These are phyloP conservation scores for Abramis brama DNA, from an alignment of 2,113 vertebrate genomes.

Conservation along the genomic window DNA sequence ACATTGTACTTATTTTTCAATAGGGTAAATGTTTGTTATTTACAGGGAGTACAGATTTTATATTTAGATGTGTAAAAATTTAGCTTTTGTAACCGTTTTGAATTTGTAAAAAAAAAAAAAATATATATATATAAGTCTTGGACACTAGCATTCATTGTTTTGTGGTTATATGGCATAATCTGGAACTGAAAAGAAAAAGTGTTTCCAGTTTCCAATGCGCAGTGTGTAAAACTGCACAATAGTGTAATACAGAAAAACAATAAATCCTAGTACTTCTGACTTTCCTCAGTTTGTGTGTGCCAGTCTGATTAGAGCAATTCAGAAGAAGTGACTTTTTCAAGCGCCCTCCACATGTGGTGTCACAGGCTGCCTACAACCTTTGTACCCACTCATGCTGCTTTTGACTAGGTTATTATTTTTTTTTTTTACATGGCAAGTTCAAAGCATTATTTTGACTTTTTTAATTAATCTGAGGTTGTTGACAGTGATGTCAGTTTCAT, in stretches of 20 bases:
- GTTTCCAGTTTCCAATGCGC: not conserved
- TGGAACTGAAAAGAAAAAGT: not conserved
- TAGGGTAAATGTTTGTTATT: not conserved
- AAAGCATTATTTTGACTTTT: not conserved
- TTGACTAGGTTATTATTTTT: not conserved
- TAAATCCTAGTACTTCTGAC: slow-evolving; percentile 46
- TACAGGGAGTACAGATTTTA: not conserved
- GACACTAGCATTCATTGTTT: not conserved
- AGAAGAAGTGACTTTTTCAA: slow-evolving; percentile 53
- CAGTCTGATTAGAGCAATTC: slow-evolving; percentile 52
- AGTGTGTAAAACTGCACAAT: not conserved
- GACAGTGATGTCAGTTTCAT: not conserved
- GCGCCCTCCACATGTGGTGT: slow-evolving; percentile 18
- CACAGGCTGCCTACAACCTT: slow-evolving; percentile 15
- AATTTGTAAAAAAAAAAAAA: not conserved
- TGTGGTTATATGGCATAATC: not conserved
- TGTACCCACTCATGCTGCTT: slow-evolving; percentile 21
- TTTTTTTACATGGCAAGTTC: slow-evolving; percentile 14
- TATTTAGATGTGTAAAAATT: not conserved
- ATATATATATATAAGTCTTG: not conserved
- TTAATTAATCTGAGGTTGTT: not conserved
- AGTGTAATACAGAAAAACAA: slow-evolving; percentile 47
- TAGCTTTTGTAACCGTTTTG: not conserved
- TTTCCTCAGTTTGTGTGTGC: slow-evolving; percentile 31
- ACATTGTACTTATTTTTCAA: not conserved